Base-by-base conservation (phyloP, 1,140 invertebrate species). In the Lutraria rhynchaena region DNA sequence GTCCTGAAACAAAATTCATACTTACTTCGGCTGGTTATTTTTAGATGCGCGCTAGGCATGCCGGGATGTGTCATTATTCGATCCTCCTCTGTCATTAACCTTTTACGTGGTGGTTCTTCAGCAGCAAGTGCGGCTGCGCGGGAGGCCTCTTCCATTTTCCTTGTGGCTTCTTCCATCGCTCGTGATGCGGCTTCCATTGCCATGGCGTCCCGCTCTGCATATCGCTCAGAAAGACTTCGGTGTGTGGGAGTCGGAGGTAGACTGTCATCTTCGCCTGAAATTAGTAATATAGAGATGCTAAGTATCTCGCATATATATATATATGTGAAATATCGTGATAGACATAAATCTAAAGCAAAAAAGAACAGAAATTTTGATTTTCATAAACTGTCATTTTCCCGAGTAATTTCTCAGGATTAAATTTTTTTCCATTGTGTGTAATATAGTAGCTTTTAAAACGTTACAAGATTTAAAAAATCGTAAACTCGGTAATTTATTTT, bases 21-120 rank as follows among this genome's bases (percentile, higher is more conserved):
- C 94, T 93, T 92, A 97, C 96, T 96, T 95, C 96, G 94, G 83
- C 96, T 97, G 81, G 96, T 95, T 85, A 98, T 97, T 93, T 97
- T 98, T 84, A 98, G 96, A 91, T 97, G 96, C 76, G 97, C 95
- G 67, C 95, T 96, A 60, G 93, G 93, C 41, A 94, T 92, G 0
- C 84, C 84, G 0, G 89, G 86, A 90, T 94, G 89, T 88, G 89
- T 86, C 70, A 89, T 81, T 9, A 92, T 61, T 53, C 91, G 78
- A 53, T 93, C 92, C 17, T 94, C 93, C 15, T 94, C 93, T 7
- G 88, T 86, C 15, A 91, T 86, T 22, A 92, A 85, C 24, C 93
- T 84, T 87, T 93, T 93, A n/a, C 93, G 88, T 11, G 89, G 86
- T 60, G 87, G 85, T 75, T 91, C 88, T 53, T 90, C 90, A 27